Base-by-base conservation (phyloP, 2,797 vertebrate genomes). In the Luscinia megarhynchos region DNA sequence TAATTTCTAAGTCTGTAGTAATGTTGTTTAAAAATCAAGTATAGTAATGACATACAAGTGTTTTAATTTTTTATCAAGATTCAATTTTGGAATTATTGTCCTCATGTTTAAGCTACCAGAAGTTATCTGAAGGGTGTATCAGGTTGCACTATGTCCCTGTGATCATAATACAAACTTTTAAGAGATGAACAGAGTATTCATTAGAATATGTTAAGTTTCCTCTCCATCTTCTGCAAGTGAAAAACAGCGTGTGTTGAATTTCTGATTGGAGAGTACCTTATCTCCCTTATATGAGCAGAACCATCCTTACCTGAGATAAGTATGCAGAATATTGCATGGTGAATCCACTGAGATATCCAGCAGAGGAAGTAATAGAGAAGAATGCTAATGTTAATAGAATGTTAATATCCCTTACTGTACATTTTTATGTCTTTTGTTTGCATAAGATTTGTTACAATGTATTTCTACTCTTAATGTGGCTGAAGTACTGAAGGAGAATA, bases 1-100 rank as follows among this genome's bases (percentile, higher is more conserved):
- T 78, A 63, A 55, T 51, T 81, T 59, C 8, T 57, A 84, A 67
- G 18, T 38, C 22, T 66, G 2, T 8, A 51, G 8, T 43, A 78
- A 53, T 36, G 22, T 16, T 3, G 3, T 59, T 53, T 9, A 48
- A 80, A 87, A 63, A 51, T 21, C 29, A 50, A 70, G 8, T 11
- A 17, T 22, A 5, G 1, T 24, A 38, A 40, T 29, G 17, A 45
- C 1, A 24, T 32, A 2, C 6, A 9, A 53, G 2, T 1, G 32
- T 41, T 70, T 76, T 17, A 43, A 4, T 20, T 46, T 8, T 81
- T 62, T 53, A 6, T 30, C n/a, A 36, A 55, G 16, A 59, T 43
- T 63, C 4, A 36, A 5, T 12, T 83, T 80, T 11, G 4, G 6
- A 84, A 50, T 73, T 36, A 22, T 73, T 92, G 51, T 2, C 1